These are phyloP conservation scores for Paracanthobrama guichenoti DNA, from an alignment of 2,113 vertebrate species.

Conservation along the genomic window DNA sequence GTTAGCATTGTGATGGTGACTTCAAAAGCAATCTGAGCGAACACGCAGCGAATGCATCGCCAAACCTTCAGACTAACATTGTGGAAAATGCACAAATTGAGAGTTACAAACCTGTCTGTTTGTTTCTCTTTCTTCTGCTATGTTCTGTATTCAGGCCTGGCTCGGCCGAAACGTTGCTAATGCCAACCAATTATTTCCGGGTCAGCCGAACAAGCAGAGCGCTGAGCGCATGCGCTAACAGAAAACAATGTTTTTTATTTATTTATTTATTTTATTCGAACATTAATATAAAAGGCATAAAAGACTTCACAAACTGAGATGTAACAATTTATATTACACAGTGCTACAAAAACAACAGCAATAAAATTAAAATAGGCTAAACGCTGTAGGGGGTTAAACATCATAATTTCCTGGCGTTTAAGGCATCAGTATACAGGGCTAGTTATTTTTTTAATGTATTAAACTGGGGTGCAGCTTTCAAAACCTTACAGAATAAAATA, in stretches of 20 bases:
- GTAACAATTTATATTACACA: too few relatives aligned
- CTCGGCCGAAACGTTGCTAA: slow-evolving; percentile 75
- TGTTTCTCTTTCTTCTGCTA: slow-evolving; percentile 48
- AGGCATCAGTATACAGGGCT: too few relatives aligned
- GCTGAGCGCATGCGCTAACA: slow-evolving; percentile 41
- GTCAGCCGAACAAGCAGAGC: slow-evolving; percentile 61
- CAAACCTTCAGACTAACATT: neutral
- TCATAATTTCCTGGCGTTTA: too few relatives aligned
- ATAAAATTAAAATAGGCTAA: too few relatives aligned
- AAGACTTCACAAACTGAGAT: too few relatives aligned
- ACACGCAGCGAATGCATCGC: neutral
- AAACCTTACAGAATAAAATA: too few relatives aligned
- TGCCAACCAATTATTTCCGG: slow-evolving; percentile 79
- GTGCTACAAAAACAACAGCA: too few relatives aligned
- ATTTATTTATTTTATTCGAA: too few relatives aligned
- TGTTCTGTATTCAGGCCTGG: slow-evolving; percentile 47
- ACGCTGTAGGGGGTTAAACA: too few relatives aligned
- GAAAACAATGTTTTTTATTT: neutral
- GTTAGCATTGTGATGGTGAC: neutral
- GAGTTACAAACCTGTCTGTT: slow-evolving; percentile 61
- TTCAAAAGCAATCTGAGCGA: neutral
- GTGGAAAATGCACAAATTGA: neutral
- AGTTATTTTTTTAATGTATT: too few relatives aligned
- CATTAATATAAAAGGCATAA: too few relatives aligned
- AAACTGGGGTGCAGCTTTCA: too few relatives aligned